phyloP scores from a whole-genome alignment of 2,113 vertebrate genomes.

The Mohoua ochrocephala region DNA sequence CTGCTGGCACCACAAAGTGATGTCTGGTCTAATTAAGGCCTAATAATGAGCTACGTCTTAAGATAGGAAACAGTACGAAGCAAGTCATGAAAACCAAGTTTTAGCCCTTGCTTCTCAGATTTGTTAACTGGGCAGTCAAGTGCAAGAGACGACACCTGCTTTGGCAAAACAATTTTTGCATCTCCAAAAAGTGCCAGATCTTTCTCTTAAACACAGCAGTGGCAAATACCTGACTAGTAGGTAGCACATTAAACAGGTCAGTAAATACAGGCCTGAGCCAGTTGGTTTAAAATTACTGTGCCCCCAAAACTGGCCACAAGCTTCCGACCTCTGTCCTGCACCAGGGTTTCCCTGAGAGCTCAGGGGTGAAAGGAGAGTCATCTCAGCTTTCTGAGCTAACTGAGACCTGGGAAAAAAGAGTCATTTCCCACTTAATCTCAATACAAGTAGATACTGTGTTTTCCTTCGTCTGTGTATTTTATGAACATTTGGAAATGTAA shows the following conservation, averaged over 20 bases:
- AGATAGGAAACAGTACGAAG: background rate
- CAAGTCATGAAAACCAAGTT: background rate
- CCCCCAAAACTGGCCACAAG: background rate
- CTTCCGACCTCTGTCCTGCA: background rate
- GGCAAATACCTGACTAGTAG: background rate
- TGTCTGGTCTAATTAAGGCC: background rate
- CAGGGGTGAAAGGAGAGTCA: fast-evolving
- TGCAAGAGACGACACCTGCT: background rate
- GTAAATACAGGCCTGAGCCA: background rate
- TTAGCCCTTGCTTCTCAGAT: background rate
- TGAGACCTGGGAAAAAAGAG: background rate
- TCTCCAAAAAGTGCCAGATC: background rate
- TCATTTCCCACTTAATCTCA: background rate
- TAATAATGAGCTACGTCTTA: background rate
- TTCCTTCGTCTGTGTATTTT: background rate
- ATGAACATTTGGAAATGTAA: background rate
- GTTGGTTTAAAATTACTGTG: background rate
- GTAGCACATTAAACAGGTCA: background rate
- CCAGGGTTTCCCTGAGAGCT: background rate
- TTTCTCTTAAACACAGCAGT: background rate
- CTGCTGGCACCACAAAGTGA: background rate
- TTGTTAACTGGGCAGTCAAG: background rate
- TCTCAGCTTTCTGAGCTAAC: background rate
- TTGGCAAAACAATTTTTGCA: background rate
- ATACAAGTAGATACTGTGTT: background rate